Conservation (phyloP, 2,113 vertebrate genomes). For the Cervus canadensis region DNA sequence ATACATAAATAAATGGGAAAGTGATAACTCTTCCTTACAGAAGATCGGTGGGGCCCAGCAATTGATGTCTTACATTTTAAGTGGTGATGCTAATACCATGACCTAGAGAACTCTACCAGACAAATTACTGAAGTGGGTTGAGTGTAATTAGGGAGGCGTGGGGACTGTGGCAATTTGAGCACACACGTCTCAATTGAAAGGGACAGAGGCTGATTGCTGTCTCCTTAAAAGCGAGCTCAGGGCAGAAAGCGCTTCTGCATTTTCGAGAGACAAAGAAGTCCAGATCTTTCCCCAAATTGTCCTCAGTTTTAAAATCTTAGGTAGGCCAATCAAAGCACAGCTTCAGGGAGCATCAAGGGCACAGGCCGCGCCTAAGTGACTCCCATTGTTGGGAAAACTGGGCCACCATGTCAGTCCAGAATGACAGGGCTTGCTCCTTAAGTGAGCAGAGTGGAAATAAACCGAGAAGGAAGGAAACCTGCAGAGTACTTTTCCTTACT, state of each 20-base stretch:
- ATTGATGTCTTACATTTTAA: background rate
- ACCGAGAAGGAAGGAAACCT: background rate
- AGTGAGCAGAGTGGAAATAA: background rate
- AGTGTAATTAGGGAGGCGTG: background rate
- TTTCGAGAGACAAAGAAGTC: background rate
- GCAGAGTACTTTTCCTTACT: background rate
- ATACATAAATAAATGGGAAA: background rate
- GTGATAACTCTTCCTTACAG: background rate
- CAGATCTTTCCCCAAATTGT: background rate
- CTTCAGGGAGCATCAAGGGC: background rate
- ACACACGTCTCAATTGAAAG: background rate
- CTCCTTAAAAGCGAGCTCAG: background rate
- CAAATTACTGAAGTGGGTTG: background rate
- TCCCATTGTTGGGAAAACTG: background rate
- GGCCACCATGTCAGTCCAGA: background rate
- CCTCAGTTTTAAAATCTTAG: background rate
- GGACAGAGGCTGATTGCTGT: background rate
- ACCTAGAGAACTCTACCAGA: background rate
- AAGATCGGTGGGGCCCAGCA: background rate
- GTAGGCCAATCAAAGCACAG: background rate
- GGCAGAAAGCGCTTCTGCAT: background rate
- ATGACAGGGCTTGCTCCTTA: background rate
- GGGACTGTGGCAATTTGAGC: background rate
- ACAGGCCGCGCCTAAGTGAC: background rate
- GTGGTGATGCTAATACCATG: background rate